Base-by-base conservation (phyloP, 2,888 invertebrate species). In the Cosmorhoe ocellata region DNA sequence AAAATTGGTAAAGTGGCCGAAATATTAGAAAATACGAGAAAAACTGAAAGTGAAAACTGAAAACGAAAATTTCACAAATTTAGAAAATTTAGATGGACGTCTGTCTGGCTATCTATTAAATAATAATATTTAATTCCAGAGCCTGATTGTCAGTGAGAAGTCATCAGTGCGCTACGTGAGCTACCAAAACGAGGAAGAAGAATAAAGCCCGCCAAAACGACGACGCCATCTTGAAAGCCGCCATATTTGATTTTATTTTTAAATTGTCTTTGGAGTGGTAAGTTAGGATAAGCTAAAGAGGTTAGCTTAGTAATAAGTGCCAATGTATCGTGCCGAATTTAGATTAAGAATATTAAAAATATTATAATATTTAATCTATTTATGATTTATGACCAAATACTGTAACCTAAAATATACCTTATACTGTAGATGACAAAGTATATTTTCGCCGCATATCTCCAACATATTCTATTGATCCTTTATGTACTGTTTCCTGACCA, bases 81-180 rank as follows among this genome's bases (percentile, higher is more conserved):
- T n/a, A n/a, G n/a, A n/a, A n/a, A n/a, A n/a, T n/a, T n/a, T n/a
- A n/a, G n/a, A n/a, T n/a, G n/a, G n/a, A n/a, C n/a, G n/a, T n/a
- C n/a, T n/a, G n/a, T n/a, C n/a, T n/a, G n/a, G n/a, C n/a, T n/a
- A n/a, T n/a, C n/a, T n/a, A n/a, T n/a, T n/a, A n/a, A n/a, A n/a
- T n/a, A n/a, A n/a, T 12, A 12, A 11, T 31, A 31, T 32, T 32
- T 12, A 18, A 33, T 33, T 91, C 30, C 92, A 98, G 97, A 95
- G 95, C 12, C 87, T 98, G 58, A 95, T 98, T 63, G 93, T 96
- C 76, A 97, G 96, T 57, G 98, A 98, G 69, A 96, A 97, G 68
- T 95, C 97, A 43, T 96, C 98, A 34, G 97, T 98, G 26, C 94
- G 98, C 66, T 98, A 98, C 89, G 97, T 98, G 47, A 98, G 97